Percentiles rank a stretch among this genome's conserved stretches.
phyloP scores from a whole-genome alignment of 1,140 invertebrate species.

The Pomacea maculata region DNA sequence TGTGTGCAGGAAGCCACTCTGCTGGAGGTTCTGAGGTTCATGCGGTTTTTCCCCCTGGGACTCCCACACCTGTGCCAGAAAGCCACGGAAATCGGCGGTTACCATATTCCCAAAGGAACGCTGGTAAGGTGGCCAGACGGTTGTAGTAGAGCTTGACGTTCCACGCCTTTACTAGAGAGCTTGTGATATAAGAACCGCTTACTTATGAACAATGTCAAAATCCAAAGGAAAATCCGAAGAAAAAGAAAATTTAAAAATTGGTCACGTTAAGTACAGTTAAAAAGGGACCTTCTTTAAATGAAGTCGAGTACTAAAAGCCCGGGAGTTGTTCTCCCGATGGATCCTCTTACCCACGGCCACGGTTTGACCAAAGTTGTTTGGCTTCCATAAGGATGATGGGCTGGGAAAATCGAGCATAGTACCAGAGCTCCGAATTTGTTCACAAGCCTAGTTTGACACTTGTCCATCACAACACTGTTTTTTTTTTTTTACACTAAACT shows the following conservation, averaged over 20 bases:
- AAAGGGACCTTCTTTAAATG: slow-evolving; percentile 78
- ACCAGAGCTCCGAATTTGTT: no score
- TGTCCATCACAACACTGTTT: no score
- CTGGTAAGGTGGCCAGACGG: background rate
- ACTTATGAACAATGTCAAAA: background rate
- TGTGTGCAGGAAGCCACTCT: slow-evolving; percentile 17
- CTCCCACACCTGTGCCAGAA: slow-evolving; percentile 16
- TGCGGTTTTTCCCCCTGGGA: slow-evolving; percentile 20
- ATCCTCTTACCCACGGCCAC: slow-evolving; percentile 31
- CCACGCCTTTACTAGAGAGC: no score
- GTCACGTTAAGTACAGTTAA: slow-evolving; percentile 68
- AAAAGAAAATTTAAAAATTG: slow-evolving; percentile 85
- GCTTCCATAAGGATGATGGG: no score
- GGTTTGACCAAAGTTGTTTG: background rate
- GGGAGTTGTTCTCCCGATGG: slow-evolving; percentile 29
- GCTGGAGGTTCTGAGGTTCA: slow-evolving; percentile 25
- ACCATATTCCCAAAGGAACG: slow-evolving; percentile 19
- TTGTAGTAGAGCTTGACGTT: no score
- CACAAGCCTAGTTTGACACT: no score
- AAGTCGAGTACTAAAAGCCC: slow-evolving; percentile 64
- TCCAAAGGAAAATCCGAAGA: slow-evolving; percentile 25
- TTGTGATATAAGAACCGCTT: no score
- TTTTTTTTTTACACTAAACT: no score
- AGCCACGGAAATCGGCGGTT: slow-evolving; percentile 17
- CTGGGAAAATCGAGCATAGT: no score